Base-by-base conservation (phyloP, 2,888 invertebrate species). In the Gibbula magus region DNA sequence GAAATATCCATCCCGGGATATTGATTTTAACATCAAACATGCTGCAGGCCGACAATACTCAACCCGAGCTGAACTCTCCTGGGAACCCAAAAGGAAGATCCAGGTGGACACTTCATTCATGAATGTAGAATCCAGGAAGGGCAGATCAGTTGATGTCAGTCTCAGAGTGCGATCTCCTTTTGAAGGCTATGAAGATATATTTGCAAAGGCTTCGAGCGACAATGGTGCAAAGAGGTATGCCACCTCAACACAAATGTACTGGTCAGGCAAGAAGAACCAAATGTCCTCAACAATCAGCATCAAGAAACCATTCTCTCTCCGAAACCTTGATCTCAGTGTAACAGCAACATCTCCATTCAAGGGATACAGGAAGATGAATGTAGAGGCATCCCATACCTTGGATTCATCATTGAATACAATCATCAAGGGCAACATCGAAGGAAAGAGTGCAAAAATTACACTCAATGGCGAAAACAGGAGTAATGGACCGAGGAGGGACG, bases 271-370 rank as follows among this genome's bases (percentile, higher is more conserved):
- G 29, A 79, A 82, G 45, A 76, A 87, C 18, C 81, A 83, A 18
- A 78, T 89, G 32, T 81, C 85, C 1, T 78, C 85, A 1, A 85
- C 82, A 22, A 7, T 88, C 8, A 85, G 81, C 16, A n/a, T 88
- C 7, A 83, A 83, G 51, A 85, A 83, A 22, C 89, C 90, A 54
- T 3, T 89, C 10, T 78, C 82, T n/a, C 73, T 85, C n/a, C 76
- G 76, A 25, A 80, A 83, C 73, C 66, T 88, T n/a, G 82, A 87
- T 67, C 79, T 85, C 3, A 84, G 79, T 13, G 66, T 87, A 35
- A 61, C 73, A 7, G 84, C 84, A 5, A 85, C 84, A 35, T 84
- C 90, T 10, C 88, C 91, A 51, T 81, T 88, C 54, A 79, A 80
- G 35, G 83, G 82, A 10, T 85, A 82, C 70, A 84, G 83, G 77